Evolutionary conservation across 1,140 invertebrate genomes (phyloP).

Genomic region (Oncopodura yosiiana): DNA sequence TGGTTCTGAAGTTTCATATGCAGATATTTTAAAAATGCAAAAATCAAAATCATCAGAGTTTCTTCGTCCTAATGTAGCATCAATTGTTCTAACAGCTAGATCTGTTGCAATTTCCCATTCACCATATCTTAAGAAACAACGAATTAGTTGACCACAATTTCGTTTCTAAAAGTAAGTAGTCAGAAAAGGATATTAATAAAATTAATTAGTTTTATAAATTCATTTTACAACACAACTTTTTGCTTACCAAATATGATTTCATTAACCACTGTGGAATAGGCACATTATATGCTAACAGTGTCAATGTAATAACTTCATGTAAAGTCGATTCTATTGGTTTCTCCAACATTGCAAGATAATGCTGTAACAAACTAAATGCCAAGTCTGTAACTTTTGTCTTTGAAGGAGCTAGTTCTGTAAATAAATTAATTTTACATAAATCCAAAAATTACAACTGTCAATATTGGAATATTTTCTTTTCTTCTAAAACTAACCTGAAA

Average conservation of each 20-base stretch:
- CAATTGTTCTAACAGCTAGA: slow-evolving; percentile 21
- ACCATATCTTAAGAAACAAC: slow-evolving; percentile 27
- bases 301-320: slow-evolving; percentile 21
- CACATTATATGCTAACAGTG: slow-evolving; percentile 12
- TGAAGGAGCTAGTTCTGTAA: slow-evolving; percentile 22
- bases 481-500: slow-evolving; percentile 8
- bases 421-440: background rate
- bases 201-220: background rate
- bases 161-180: slow-evolving; percentile 10
- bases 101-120: slow-evolving; percentile 27
- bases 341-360: slow-evolving; percentile 24
- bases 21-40: slow-evolving; percentile 19
- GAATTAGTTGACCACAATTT: slow-evolving; percentile 21
- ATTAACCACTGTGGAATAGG: slow-evolving; percentile 27
- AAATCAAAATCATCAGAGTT: slow-evolving; percentile 23
- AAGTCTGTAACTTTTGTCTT: slow-evolving; percentile 23
- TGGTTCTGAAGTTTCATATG: slow-evolving; percentile 16
- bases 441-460: background rate
- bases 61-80: slow-evolving; percentile 24
- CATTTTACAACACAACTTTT: background rate
- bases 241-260: slow-evolving; percentile 27
- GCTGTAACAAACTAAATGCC: slow-evolving; percentile 22
- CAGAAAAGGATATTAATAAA: background rate
- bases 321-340: slow-evolving; percentile 16
- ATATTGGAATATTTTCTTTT: background rate